Evolutionary conservation across 2,888 invertebrate species (phyloP).

Genomic region (Kuschelorhynchus macadamiae): DNA sequence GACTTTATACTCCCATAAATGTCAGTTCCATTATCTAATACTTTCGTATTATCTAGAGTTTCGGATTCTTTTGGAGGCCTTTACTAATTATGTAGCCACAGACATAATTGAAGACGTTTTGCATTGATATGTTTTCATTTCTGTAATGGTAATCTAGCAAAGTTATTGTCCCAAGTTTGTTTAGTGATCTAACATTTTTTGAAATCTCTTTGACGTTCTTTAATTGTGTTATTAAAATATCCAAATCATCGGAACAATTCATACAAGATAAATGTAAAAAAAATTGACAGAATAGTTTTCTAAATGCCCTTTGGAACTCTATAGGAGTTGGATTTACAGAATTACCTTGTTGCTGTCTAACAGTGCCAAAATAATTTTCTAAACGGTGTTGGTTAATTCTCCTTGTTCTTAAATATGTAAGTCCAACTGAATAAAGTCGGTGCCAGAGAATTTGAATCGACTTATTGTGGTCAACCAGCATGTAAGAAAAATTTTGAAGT

Average conservation of each 20-base stretch:
- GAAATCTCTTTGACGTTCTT: not conserved
- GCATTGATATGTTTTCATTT: constrained; percentile 22
- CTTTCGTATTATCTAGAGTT: too few species aligned
- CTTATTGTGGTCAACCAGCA: constrained; percentile 17
- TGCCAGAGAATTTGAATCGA: constrained; percentile 11
- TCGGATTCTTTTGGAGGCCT: not conserved
- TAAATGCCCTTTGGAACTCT: constrained; percentile 14
- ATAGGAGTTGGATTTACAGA: constrained; percentile 17
- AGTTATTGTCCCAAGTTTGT: constrained; percentile 1
- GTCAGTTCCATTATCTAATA: too few species aligned
- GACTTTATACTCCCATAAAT: not conserved
- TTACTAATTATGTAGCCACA: constrained; percentile 31
- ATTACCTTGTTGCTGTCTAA: constrained; percentile 2
- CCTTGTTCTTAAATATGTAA: constrained; percentile 6
- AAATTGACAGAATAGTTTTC: constrained; percentile 21
- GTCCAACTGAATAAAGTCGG: constrained; percentile 12
- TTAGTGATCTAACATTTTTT: not conserved
- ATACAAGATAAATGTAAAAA: constrained; percentile 21
- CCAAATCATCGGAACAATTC: constrained; percentile 30
- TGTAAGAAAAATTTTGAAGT: constrained; percentile 9
- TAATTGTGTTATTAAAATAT: not conserved
- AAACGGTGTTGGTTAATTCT: constrained; percentile 9
- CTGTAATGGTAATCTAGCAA: constrained; percentile 26
- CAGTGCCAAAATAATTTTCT: not conserved
- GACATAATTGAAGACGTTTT: constrained; percentile 42